These are phyloP conservation scores for Astropecten irregularis DNA, from an alignment of 53 echinoderm and acorn worm genomes.

Conservation along the genomic window DNA sequence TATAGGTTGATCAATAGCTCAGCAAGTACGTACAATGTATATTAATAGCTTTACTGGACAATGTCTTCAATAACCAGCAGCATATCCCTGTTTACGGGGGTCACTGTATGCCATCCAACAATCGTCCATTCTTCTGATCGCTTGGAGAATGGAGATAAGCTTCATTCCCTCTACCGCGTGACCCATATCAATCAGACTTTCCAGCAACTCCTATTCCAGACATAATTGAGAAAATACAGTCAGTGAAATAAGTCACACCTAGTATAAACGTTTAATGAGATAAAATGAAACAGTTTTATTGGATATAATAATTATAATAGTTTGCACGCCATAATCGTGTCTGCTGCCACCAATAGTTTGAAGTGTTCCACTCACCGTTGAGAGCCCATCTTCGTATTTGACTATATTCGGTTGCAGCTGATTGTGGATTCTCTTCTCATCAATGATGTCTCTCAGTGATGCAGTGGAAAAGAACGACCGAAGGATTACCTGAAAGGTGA, in stretches of 20 bases:
- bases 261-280: no score
- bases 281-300: no score
- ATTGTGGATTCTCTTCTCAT: conserved; percentile 45
- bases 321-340: no score
- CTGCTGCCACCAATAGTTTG: no score
- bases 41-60: no score
- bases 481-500: conserved; percentile 3
- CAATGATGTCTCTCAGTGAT: conserved; percentile 34
- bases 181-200: conserved; percentile 15
- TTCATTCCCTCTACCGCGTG: neutral
- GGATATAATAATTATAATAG: no score
- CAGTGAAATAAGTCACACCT: no score
- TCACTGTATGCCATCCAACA: conserved; percentile 46
- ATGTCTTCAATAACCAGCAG: conserved; percentile 59
- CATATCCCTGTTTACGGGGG: conserved; percentile 60
- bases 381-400: conserved; percentile 5
- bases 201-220: neutral
- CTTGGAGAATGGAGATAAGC: neutral
- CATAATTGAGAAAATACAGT: no score
- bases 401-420: conserved; percentile 34
- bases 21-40: no score
- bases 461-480: conserved; percentile 9
- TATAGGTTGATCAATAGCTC: no score
- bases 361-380: neutral
- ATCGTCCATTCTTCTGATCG: neutral